These are phyloP conservation scores for Barbus barbus DNA, from an alignment of 2,113 vertebrate genomes.

Conservation along the genomic window DNA sequence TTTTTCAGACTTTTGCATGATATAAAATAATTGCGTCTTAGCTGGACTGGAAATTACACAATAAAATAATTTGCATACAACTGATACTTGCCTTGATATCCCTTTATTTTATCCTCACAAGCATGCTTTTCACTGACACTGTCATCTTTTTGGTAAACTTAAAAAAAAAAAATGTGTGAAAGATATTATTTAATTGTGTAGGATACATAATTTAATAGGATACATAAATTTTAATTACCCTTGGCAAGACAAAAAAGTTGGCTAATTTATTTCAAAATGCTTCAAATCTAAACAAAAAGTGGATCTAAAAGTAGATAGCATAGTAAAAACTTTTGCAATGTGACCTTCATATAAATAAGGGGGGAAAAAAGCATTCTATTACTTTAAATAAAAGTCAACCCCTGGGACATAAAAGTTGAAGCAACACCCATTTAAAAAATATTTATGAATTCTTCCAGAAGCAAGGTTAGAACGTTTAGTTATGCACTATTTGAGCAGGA, in stretches of 20 bases:
- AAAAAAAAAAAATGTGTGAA: not conserved
- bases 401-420: slow-evolving; percentile 2
- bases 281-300: not conserved
- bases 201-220: too few species aligned
- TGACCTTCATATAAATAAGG: not conserved
- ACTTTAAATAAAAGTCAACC: not conserved
- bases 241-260: not conserved
- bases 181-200: not conserved
- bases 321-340: not conserved
- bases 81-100: not conserved
- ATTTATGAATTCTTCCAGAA: slow-evolving; percentile 7
- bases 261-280: not conserved
- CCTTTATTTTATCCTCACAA: not conserved
- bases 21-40: not conserved
- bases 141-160: not conserved
- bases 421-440: slow-evolving; percentile 6
- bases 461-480: slow-evolving; percentile 40
- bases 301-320: not conserved
- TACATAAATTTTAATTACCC: not conserved
- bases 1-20: not conserved
- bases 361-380: not conserved
- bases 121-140: not conserved
- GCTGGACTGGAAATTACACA: not conserved
- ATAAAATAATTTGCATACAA: not conserved
- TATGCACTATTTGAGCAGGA: slow-evolving; percentile 19